Conservation (phyloP, 2,113 vertebrate genomes). For the Semicossyphus pulcher region DNA sequence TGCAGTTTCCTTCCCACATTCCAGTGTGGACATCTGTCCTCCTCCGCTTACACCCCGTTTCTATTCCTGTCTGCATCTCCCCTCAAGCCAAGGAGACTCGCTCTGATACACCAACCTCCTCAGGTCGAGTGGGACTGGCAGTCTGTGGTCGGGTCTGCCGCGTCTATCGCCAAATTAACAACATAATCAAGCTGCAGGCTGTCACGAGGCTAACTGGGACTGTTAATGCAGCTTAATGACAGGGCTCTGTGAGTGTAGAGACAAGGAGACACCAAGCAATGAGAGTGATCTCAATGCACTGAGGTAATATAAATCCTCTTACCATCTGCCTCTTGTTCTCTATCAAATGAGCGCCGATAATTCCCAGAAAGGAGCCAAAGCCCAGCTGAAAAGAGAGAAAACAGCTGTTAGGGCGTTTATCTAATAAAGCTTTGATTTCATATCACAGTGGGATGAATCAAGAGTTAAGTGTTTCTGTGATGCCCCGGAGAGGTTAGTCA, state of each 20-base stretch:
- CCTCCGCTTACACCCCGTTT: constrained; percentile 77
- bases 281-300: constrained; percentile 45
- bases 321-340: constrained; percentile 99
- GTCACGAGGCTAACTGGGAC: constrained; percentile 15
- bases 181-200: constrained; percentile 23
- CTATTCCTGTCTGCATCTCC: constrained; percentile 80
- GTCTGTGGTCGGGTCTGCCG: constrained; percentile 7
- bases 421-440: constrained; percentile 18
- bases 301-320: constrained; percentile 80
- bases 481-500: not conserved
- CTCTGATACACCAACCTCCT: constrained; percentile 43
- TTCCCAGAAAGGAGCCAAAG: constrained; percentile 98
- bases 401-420: constrained; percentile 42
- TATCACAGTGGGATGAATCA: not conserved
- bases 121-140: not conserved
- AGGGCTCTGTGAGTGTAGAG: constrained; percentile 11
- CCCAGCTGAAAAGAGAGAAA: constrained; percentile 89
- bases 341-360: constrained; percentile 97
- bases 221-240: constrained; percentile 24
- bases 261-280: constrained; percentile 6
- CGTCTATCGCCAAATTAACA: constrained; percentile 19
- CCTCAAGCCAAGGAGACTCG: constrained; percentile 56
- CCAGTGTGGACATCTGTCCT: constrained; percentile 74
- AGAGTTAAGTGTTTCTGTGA: not conserved
- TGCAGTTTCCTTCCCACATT: constrained; percentile 76